phyloP scores from a whole-genome alignment of 1,140 invertebrate genomes.

The Notospermus geniculatus region DNA sequence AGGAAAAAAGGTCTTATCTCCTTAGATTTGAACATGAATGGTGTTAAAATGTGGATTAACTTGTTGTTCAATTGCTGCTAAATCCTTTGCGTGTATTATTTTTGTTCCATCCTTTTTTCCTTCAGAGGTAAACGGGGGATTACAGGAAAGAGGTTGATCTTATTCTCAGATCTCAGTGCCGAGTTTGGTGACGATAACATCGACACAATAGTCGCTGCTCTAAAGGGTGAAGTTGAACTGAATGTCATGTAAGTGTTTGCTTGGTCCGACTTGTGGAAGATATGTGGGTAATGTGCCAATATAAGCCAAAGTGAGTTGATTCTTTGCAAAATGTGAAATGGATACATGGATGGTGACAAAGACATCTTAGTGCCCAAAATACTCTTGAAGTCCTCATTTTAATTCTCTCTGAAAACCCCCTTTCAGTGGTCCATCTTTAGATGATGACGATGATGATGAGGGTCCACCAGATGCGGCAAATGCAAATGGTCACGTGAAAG shows the following conservation, averaged over 20 bases:
- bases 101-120: conserved; percentile 6
- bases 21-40: too few species aligned
- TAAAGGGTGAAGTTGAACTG: conserved; percentile 51
- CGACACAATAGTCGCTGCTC: conserved; percentile 47
- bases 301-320: too few species aligned
- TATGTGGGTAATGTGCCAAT: too few species aligned
- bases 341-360: too few species aligned
- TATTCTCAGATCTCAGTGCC: conserved; percentile 53
- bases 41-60: too few species aligned
- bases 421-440: conserved; percentile 43
- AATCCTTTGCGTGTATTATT: too few species aligned
- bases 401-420: too few species aligned
- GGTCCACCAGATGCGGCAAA: conserved; percentile 9
- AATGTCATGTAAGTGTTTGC: conserved; percentile 59
- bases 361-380: not conserved
- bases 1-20: not conserved
- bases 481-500: conserved; percentile 37
- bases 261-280: too few species aligned
- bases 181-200: conserved; percentile 55
- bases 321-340: too few species aligned
- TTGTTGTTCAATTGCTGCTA: too few species aligned
- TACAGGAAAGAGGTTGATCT: conserved; percentile 47
- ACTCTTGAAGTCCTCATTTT: too few species aligned
- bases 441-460: conserved; percentile 41
- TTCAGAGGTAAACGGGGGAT: conserved; percentile 51